Conservation (phyloP, 2,888 invertebrate species). For the Dolichomitus sp. region DNA sequence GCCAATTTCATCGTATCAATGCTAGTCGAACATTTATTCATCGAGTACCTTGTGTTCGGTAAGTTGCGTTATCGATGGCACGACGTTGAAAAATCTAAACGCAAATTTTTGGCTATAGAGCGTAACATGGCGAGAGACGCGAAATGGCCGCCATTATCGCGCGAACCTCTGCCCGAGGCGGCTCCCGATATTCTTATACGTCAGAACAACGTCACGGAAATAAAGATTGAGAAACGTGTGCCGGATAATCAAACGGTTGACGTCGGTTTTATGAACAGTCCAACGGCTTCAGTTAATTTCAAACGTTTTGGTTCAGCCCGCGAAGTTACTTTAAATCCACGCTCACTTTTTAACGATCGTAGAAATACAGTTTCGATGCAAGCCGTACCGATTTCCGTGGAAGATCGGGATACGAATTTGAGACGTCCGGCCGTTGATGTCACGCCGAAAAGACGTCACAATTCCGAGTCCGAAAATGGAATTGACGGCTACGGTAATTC, state of each 20-base stretch:
- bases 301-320: slow-evolving; percentile 82
- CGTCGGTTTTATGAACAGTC: slow-evolving; percentile 68
- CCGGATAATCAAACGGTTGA: slow-evolving; percentile 70
- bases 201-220: slow-evolving; percentile 80
- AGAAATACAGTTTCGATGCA: slow-evolving; percentile 84
- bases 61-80: slow-evolving; percentile 88
- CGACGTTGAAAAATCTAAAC: slow-evolving; percentile 88
- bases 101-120: slow-evolving; percentile 90
- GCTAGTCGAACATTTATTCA: slow-evolving; percentile 88
- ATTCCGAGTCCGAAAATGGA: slow-evolving; percentile 83
- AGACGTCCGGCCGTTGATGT: slow-evolving; percentile 68
- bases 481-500: slow-evolving; percentile 76
- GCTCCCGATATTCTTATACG: slow-evolving; percentile 81
- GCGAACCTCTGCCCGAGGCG: slow-evolving; percentile 82
- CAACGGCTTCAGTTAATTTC: slow-evolving; percentile 69
- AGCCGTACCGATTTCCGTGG: slow-evolving; percentile 79
- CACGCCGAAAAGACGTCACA: slow-evolving; percentile 79
- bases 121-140: slow-evolving; percentile 87
- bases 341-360: slow-evolving; percentile 80
- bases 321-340: slow-evolving; percentile 83
- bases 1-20: slow-evolving; percentile 88
- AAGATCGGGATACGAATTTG: slow-evolving; percentile 70
- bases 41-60: slow-evolving; percentile 89
- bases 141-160: slow-evolving; percentile 89
- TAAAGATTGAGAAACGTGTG: slow-evolving; percentile 82